These are phyloP conservation scores for Drosophila infuscata DNA, from an alignment of 2,888 invertebrate species.

Conservation along the genomic window DNA sequence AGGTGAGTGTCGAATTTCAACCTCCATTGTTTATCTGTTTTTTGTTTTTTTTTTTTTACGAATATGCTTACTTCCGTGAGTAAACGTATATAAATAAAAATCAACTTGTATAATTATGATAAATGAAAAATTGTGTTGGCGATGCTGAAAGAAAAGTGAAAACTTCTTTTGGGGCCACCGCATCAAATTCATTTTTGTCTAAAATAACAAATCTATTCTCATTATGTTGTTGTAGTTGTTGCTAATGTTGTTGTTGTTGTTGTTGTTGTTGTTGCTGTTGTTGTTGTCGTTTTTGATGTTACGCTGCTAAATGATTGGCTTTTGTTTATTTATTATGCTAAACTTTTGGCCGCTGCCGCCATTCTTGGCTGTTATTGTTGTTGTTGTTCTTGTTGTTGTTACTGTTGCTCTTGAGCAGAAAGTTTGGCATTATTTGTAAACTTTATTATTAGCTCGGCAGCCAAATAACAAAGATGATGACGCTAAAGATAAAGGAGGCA, in stretches of 20 bases:
- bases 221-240: slow-evolving; percentile 54
- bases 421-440: slow-evolving; percentile 82
- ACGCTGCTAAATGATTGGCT: slow-evolving; percentile 50
- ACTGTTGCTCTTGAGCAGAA: slow-evolving; percentile 56
- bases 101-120: slow-evolving; percentile 71
- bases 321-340: slow-evolving; percentile 75
- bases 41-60: not conserved
- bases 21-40: not conserved
- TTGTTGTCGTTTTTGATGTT: slow-evolving; percentile 18
- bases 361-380: slow-evolving; percentile 11
- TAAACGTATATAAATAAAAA: slow-evolving; percentile 59
- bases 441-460: slow-evolving; percentile 80
- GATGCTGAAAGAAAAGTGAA: slow-evolving; percentile 46
- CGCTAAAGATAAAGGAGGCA: slow-evolving; percentile 11
- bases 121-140: slow-evolving; percentile 57
- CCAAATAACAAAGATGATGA: slow-evolving; percentile 32
- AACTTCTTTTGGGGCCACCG: slow-evolving; percentile 27
- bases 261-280: slow-evolving; percentile 17
- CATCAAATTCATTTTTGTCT: slow-evolving; percentile 49
- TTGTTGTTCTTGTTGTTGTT: slow-evolving; percentile 7
- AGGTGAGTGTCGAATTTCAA: slow-evolving; percentile 58
- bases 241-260: slow-evolving; percentile 3
- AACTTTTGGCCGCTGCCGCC: slow-evolving; percentile 55
- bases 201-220: slow-evolving; percentile 72
- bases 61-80: slow-evolving; percentile 30